Base-by-base conservation (phyloP, 2,113 vertebrate genomes). In the Delphinapterus leucas region DNA sequence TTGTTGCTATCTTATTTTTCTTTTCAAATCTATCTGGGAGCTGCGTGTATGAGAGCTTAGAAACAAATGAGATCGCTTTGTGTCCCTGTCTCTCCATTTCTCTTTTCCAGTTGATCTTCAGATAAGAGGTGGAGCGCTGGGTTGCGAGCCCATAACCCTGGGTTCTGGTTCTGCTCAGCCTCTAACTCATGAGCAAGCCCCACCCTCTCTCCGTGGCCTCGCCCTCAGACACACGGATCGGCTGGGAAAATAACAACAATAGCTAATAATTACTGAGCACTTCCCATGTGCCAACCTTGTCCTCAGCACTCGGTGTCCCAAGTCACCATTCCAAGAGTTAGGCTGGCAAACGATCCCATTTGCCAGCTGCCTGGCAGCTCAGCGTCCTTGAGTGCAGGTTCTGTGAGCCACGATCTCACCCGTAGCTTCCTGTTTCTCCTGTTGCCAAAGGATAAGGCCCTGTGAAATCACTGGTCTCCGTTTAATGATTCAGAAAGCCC, bases 21-120 rank as follows among this genome's bases (percentile, higher is more conserved):
- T n/a, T 61, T n/a, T 94, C 84, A 95, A 87, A 97, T 97, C 61
- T 96, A 49, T 96, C 88, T 96, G 67, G 70, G 23, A 53, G 68
- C 93, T 83, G 28, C 26, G 68, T 6, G 25, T n/a, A 4, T 73
- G 87, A 93, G 90, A 92, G 44, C 90, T 90, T 86, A 60, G 60
- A 94, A 33, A 44, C 5, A 31, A 86, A 61, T 61, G 71, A 77
- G 96, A 97, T 97, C 31, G 47, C 49, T 88, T 61, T 81, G 58
- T 47, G 36, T 65, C 36, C 80, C 60, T 86, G 11, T 95, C 76
- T 97, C 20, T 83, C 74, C 1, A 21, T 53, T 70, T 95, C 63
- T 96, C 25, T 97, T 96, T 93, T 70, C 36, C n/a, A 8, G 44
- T n/a, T 28, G 20, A 38, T 65, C 36, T 83, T 82, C 5, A 3